Base-by-base conservation (phyloP, 2,797 vertebrate genomes). In the Selene dorsalis region DNA sequence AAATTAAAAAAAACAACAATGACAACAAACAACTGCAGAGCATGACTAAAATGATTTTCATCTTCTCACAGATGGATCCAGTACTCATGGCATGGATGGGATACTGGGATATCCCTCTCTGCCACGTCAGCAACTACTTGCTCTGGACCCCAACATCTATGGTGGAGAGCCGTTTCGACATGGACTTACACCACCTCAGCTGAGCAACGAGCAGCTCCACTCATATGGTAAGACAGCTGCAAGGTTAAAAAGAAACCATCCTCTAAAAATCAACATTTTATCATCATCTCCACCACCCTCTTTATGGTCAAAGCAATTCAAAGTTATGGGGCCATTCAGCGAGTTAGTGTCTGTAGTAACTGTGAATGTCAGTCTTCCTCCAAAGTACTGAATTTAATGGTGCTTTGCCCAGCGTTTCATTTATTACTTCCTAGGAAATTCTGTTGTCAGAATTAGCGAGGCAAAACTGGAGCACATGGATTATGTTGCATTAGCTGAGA, bases 141-240 rank as follows among this genome's bases (percentile, higher is more conserved):
- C 96, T 70, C 89, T 97, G 84, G 96, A 97, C 57, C 96, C 96
- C 22, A 96, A 96, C 75, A 91, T 95, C 83, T 97, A 96, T 1
- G 94, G 93, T 20, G 92, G 95, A 2, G 97, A 97, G 65, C 89
- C 96, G 11, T 97, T 96, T 88, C 86, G 96, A 80, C 97, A 97
- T 12, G 96, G 96, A 4, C 95, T 97, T 20, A 97, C 96, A 2
- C 96, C 97, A 0, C 96, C 97, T 17, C 96, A 97, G 92, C 91
- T 97, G 74, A 95, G 88, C 2, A 95, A 88, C 2, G 97, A 97
- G 39, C 94, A 96, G 61, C 94, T 97, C 81, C 96, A 97, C 79
- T 92, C 96, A 52, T 97, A 97, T 43, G 96, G 97, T 97, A 91
- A 94, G 93, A 84, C 4, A 55, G 53, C 20, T 47, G 22, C n/a